Evolutionary conservation across 1,140 invertebrate species (phyloP), one percentile per base, ranked within the genome.

Genomic region (Ephestia elutella): DNA sequence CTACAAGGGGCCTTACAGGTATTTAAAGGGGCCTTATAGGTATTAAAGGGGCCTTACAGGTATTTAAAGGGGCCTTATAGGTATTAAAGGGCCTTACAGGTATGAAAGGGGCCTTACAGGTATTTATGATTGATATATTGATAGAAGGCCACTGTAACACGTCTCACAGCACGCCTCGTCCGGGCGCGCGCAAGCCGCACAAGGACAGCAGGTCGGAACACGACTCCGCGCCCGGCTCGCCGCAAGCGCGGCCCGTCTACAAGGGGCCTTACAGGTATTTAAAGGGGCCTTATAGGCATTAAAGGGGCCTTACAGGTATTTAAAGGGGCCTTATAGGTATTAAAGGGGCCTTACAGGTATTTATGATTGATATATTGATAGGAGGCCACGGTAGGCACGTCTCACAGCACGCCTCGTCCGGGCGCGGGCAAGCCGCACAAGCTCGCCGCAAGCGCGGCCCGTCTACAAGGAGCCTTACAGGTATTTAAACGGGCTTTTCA

Each of bases 1-100:
- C 0, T 82, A 80, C 59, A 68, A 69, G 21, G 80, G 78, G 30
- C 80, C 80, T 1, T 83, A 75, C 66, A 70, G 80, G 79, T 82
- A 38, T 38, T 38, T 38, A 7, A 2, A 28, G 25, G 25, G n/a
- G n/a, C n/a, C n/a, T n/a, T n/a, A n/a, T n/a, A 28, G 25, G 32
- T 38, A 38, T 10, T 2, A 2, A 5, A 11, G 32, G n/a, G n/a
- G n/a, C n/a, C 32, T 38, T 60, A 32, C 5, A 48, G 2, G 20
- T 18, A 9, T 28, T 5, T 28, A 3, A 28, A 28, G 25, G 8
- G n/a, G n/a, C n/a, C n/a, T 28, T 28, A 5, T 28, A 8, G 44
- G 44, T 11, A 11, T 7, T 5, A 48, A 48, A 7, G 44, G 7
- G 7, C 44, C 17, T 48, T 5, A 48, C 44, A 28, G 25, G 25